Conservation (phyloP, 2,797 vertebrate species). For the Galagoides demidoff region DNA sequence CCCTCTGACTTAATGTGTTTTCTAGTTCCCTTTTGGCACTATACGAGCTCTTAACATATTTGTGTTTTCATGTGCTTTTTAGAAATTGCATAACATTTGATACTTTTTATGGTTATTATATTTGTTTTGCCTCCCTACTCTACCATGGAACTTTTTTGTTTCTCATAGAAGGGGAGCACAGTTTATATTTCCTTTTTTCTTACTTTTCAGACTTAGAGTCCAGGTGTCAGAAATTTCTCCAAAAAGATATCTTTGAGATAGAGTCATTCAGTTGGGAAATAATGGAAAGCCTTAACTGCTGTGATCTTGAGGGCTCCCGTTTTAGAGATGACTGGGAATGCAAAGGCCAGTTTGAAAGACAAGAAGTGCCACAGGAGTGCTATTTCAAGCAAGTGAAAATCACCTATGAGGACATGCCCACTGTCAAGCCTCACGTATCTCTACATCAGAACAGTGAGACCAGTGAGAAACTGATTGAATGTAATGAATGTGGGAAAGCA, state of each 20-base stretch:
- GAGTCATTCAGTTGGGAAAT: constrained; percentile 59
- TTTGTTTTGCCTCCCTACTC: constrained; percentile 9
- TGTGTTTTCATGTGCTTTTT: constrained; percentile 21
- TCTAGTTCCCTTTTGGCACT: neutral
- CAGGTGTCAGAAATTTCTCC: constrained; percentile 54
- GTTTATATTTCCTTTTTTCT: constrained; percentile 18
- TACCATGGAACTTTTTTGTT: neutral
- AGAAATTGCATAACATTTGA: constrained; percentile 17
- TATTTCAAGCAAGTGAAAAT: constrained; percentile 48
- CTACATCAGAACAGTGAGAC: neutral
- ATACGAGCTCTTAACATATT: neutral
- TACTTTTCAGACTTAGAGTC: constrained; percentile 67
- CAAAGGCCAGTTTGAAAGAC: constrained; percentile 47
- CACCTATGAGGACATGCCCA: neutral
- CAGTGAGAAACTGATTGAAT: constrained; percentile 35
- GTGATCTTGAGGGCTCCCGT: neutral
- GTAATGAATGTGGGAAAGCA: constrained; percentile 59
- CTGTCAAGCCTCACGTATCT: neutral
- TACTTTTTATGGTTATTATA: constrained; percentile 14
- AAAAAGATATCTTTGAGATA: constrained; percentile 53
- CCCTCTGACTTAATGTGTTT: neutral
- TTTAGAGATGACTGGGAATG: constrained; percentile 51
- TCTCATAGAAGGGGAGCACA: neutral
- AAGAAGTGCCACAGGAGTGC: constrained; percentile 14
- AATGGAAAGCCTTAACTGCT: constrained; percentile 37